phyloP scores from a whole-genome alignment of 2,888 invertebrate genomes.

The Cecidostiba fungosa region DNA sequence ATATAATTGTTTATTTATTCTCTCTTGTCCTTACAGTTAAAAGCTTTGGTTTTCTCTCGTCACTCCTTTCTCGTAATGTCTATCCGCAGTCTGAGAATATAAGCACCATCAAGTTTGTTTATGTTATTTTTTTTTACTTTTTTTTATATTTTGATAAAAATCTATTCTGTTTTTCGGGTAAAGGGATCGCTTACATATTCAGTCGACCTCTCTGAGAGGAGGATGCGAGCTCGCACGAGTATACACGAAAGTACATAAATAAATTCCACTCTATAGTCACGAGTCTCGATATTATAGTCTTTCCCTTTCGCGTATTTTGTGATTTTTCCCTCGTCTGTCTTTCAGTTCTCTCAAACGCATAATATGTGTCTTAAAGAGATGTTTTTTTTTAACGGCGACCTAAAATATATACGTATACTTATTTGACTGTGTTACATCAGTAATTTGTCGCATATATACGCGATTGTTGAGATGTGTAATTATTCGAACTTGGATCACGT shows the following conservation, averaged over 20 bases:
- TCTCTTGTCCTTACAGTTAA: constrained; percentile 64
- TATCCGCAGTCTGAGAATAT: constrained; percentile 61
- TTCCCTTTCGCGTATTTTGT: constrained; percentile 5
- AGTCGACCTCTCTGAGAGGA: constrained; percentile 54
- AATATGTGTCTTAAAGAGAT: not conserved
- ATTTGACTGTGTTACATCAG: not conserved
- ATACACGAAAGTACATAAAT: constrained; percentile 61
- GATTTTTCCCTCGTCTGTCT: constrained; percentile 6
- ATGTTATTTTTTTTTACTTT: constrained; percentile 8
- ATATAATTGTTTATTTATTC: constrained; percentile 68
- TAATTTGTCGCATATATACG: not conserved
- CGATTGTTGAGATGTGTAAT: not conserved
- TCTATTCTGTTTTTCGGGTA: constrained; percentile 38
- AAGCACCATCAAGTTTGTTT: constrained; percentile 63
- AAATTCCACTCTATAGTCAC: constrained; percentile 14
- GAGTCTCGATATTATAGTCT: not conserved
- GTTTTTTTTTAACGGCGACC: not conserved
- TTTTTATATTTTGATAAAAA: constrained; percentile 51
- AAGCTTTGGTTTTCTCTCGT: constrained; percentile 53
- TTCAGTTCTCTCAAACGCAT: not conserved
- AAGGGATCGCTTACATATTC: constrained; percentile 51
- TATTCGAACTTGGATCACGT: constrained; percentile 44
- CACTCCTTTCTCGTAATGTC: not conserved
- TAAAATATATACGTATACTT: constrained; percentile 11
- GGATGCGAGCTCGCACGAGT: constrained; percentile 42